Conservation (phyloP, 2,888 invertebrate species). For the Acleris literana region DNA sequence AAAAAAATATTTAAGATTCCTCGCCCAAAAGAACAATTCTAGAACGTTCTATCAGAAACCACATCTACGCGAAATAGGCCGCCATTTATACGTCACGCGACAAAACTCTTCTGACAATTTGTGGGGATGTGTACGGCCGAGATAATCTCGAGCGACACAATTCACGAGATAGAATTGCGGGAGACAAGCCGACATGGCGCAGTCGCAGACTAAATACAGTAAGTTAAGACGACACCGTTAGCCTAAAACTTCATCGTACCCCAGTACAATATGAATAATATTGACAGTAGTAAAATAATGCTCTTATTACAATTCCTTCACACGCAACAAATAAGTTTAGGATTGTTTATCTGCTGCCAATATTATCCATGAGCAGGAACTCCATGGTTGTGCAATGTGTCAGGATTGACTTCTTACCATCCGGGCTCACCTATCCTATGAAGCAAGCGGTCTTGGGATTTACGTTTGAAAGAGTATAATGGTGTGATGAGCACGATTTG, state of each 20-base stretch:
- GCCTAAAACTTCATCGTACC: not conserved
- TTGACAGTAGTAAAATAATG: too few species aligned
- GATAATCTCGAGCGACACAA: constrained; percentile 37
- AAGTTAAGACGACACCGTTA: not conserved
- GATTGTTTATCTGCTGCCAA: too few species aligned
- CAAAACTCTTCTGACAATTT: constrained; percentile 37
- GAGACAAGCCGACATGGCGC: constrained; percentile 29
- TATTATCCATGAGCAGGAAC: too few species aligned
- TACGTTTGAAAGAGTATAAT: too few species aligned
- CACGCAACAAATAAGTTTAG: too few species aligned
- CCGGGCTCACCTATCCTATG: too few species aligned
- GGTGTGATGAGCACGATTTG: not conserved
- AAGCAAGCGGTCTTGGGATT: too few species aligned
- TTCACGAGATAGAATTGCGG: constrained; percentile 36
- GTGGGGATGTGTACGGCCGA: constrained; percentile 30
- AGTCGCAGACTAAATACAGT: constrained; percentile 15
- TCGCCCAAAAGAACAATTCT: not conserved
- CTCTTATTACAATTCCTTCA: too few species aligned
- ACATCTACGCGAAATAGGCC: constrained; percentile 32
- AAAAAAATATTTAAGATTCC: not conserved
- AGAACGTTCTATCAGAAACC: constrained; percentile 24
- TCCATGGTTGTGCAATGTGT: too few species aligned
- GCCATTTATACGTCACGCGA: constrained; percentile 32
- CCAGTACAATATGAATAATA: too few species aligned
- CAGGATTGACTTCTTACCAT: too few species aligned